Base-by-base conservation (phyloP, 1,140 invertebrate genomes). In the Drosophila persimilis region DNA sequence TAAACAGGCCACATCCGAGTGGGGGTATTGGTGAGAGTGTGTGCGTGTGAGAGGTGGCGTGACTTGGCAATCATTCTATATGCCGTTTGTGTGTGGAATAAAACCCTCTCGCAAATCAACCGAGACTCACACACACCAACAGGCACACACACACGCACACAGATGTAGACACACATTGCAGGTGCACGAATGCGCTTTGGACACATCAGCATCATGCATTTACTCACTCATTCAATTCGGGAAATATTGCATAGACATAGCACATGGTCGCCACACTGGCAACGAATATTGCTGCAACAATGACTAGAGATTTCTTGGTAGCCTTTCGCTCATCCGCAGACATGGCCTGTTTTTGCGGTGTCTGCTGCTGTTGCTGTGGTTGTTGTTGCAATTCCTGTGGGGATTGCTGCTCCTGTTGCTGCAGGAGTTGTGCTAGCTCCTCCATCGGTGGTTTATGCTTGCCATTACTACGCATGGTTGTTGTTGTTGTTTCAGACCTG, bases 221-320 rank as follows among this genome's bases (percentile, higher is more conserved):
- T 47, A 94, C 95, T 96, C 94, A 97, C 96, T 95, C 94, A 91
- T 96, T 93, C 61, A 98, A 92, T 88, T 96, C 92, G 66, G 97
- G 96, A 92, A 97, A 97, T 92, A 94, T 96, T 73, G 92, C 93
- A 80, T 96, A 96, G 11, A 96, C 93, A 65, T 91, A 91, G 69
- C 70, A 89, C 77, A 91, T 88, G 46, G 90, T 80, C 20, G 66
- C 59, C 50, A 91, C 59, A 50, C 90, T 90, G 26, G 77, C 67
- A 35, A 79, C 43, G 43, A 91, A 91, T 45, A 91, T 91, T 47
- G 61, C 73, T 35, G 70, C 74, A n/a, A 91, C 77, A 48, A 90
- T 91, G 59, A 91, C 71, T 64, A 91, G 61, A 62, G 91, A 91
- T 77, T 90, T 91, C 62, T 90, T 90, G 35, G 91, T 91, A 55